These are phyloP conservation scores for Microvelia longipes DNA, from an alignment of 1,140 invertebrate species.

Conservation along the genomic window DNA sequence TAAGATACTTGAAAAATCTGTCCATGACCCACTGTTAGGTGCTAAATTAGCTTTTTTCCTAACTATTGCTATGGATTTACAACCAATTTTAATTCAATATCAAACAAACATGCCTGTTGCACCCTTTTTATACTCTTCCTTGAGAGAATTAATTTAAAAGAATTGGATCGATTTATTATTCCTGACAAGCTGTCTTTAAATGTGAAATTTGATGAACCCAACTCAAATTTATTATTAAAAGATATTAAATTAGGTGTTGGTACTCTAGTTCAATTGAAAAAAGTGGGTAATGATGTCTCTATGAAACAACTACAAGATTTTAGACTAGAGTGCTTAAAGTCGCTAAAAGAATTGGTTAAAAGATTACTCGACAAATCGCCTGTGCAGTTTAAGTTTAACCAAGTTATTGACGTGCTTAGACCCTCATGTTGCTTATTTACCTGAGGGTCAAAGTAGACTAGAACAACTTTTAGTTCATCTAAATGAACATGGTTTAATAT, in stretches of 20 bases:
- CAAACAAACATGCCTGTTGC: conserved; percentile 14
- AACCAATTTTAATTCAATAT: conserved; percentile 19
- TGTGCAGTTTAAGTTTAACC: background rate
- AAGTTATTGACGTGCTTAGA: background rate
- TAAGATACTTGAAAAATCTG: background rate
- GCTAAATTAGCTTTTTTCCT: conserved; percentile 22
- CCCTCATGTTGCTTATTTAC: background rate
- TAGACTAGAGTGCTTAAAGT: background rate
- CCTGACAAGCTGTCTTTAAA: background rate
- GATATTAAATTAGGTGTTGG: background rate
- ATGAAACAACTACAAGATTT: background rate
- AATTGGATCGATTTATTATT: background rate
- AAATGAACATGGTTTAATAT: background rate
- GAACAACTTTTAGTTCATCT: background rate
- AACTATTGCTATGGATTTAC: conserved; percentile 14
- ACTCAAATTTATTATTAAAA: background rate
- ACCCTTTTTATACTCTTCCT: conserved; percentile 12
- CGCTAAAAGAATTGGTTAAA: background rate
- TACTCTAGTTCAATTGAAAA: background rate
- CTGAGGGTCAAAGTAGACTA: background rate
- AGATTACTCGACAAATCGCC: background rate
- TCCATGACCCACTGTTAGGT: conserved; percentile 18
- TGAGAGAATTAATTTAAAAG: background rate
- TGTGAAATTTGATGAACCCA: background rate
- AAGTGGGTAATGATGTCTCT: background rate